Evolutionary conservation across 2,888 invertebrate genomes (phyloP).

Genomic region (Colostygia pectinataria): DNA sequence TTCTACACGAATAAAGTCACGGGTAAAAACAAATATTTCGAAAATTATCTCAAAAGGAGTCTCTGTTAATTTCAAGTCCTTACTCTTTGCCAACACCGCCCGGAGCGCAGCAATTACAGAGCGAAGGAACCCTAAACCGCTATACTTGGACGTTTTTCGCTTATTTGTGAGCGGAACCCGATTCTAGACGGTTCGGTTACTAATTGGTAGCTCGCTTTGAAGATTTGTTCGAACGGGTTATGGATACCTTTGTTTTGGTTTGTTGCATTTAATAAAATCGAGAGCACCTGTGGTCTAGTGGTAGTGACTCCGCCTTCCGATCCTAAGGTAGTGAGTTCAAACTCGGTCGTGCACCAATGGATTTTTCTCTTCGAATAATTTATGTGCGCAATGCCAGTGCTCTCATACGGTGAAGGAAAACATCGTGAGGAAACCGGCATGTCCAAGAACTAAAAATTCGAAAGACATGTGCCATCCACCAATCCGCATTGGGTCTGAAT

Average conservation of each 20-base stretch:
- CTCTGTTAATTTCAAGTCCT: constrained; percentile 10
- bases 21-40: not conserved
- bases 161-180: constrained; percentile 66
- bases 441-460: no score
- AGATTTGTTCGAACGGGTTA: constrained; percentile 38
- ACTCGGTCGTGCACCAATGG: no score
- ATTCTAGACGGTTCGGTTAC: constrained; percentile 60
- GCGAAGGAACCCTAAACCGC: constrained; percentile 63
- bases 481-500: no score
- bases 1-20: no score
- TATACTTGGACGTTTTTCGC: constrained; percentile 68
- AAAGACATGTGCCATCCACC: no score
- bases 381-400: no score
- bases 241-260: constrained; percentile 15
- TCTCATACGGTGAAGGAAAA: no score
- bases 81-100: constrained; percentile 50
- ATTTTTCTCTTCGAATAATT: no score
- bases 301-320: no score
- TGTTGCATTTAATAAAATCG: not conserved
- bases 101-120: constrained; percentile 70
- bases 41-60: not conserved
- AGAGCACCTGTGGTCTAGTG: no score
- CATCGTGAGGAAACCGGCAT: no score
- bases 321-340: no score
- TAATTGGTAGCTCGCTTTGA: constrained; percentile 67